Conservation (phyloP, 2,113 vertebrate species). For the Tychaedon coryphoeus region DNA sequence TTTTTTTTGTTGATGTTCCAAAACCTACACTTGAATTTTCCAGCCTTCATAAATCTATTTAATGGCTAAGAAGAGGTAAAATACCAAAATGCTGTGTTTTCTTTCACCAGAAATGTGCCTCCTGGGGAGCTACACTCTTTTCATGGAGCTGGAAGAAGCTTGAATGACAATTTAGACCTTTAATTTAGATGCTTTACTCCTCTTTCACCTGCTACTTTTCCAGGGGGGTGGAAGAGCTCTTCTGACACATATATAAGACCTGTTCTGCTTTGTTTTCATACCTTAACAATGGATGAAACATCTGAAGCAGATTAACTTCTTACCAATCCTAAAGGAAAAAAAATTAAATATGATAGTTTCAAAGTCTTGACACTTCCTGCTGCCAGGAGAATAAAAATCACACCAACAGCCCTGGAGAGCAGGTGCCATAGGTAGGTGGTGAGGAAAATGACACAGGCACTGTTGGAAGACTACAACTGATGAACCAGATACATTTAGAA, state of each 20-base stretch:
- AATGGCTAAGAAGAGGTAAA: background rate
- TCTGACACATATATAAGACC: background rate
- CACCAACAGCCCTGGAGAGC: background rate
- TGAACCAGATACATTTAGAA: background rate
- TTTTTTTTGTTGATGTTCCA: background rate
- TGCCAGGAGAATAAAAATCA: background rate
- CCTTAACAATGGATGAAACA: background rate
- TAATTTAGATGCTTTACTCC: background rate
- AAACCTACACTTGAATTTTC: background rate
- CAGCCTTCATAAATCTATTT: background rate
- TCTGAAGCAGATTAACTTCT: background rate
- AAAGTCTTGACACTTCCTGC: background rate
- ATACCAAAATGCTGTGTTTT: background rate
- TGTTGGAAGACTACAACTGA: background rate
- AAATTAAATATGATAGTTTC: background rate
- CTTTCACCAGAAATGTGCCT: background rate
- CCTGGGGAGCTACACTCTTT: background rate
- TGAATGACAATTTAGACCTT: background rate
- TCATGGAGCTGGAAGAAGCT: background rate
- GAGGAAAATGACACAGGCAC: background rate
- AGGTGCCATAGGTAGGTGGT: background rate
- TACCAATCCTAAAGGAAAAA: background rate
- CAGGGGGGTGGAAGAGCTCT: background rate
- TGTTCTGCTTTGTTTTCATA: background rate
- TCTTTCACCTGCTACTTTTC: background rate